A percentile compares a stretch with the other conserved stretches of the same genome.
These are phyloP conservation scores for Solea senegalensis DNA, from an alignment of 2,113 vertebrate genomes.

Conservation along the genomic window DNA sequence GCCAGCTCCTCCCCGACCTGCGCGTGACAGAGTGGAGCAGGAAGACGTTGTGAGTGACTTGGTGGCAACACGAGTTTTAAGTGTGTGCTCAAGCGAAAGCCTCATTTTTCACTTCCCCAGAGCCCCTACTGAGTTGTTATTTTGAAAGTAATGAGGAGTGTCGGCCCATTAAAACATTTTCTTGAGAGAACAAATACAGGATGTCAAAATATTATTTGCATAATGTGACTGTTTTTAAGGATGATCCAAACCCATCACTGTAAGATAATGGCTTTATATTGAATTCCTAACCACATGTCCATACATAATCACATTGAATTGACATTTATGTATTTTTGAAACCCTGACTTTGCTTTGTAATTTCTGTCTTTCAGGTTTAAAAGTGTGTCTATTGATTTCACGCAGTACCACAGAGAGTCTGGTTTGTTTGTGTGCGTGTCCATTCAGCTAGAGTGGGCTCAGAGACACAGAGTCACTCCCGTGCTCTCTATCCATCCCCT, in stretches of 20 bases:
- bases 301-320: too few species aligned
- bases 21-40: slow-evolving; percentile 49
- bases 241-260: too few species aligned
- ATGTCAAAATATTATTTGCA: not conserved
- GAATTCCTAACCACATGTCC: too few species aligned
- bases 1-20: slow-evolving; percentile 55
- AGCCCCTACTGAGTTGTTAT: not conserved
- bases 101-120: not conserved
- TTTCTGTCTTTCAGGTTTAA: slow-evolving; percentile 61
- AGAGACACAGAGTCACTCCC: slow-evolving; percentile 25
- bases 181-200: not conserved
- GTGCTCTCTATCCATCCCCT: slow-evolving; percentile 73
- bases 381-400: slow-evolving; percentile 77
- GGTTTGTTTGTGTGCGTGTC: slow-evolving; percentile 76
- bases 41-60: slow-evolving; percentile 64
- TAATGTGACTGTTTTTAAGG: not conserved
- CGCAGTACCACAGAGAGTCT: slow-evolving; percentile 80
- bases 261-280: too few species aligned
- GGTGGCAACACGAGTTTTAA: not conserved
- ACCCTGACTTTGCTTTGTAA: not conserved
- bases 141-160: slow-evolving; percentile 12
- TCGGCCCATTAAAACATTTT: slow-evolving; percentile 11
- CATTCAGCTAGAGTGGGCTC: slow-evolving; percentile 61
- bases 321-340: too few species aligned
- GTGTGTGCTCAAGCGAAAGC: not conserved